Evolutionary conservation across 2,888 invertebrate genomes (phyloP).

Genomic region (Scaptodrosophila latifasciaeformis): DNA sequence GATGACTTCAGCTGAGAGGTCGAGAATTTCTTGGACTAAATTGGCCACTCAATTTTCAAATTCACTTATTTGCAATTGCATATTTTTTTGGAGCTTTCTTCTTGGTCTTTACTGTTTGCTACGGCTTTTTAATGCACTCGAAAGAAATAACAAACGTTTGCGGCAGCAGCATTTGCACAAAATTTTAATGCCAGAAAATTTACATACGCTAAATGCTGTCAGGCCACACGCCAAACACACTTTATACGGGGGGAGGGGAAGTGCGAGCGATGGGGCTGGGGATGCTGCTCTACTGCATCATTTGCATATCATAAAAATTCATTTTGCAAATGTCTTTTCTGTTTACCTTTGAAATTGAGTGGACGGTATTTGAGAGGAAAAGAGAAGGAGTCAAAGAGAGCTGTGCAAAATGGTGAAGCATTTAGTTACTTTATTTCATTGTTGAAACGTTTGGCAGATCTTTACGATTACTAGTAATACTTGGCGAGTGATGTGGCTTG

Average conservation of each 20-base stretch:
- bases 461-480: too few relatives aligned
- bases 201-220: slow-evolving; percentile 4
- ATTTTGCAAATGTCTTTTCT: slow-evolving; percentile 51
- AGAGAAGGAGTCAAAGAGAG: too few relatives aligned
- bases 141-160: neutral
- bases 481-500: too few relatives aligned
- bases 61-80: too few relatives aligned
- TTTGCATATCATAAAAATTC: slow-evolving; percentile 68
- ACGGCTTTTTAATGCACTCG: too few relatives aligned
- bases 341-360: slow-evolving; percentile 64
- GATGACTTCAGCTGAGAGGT: too few relatives aligned
- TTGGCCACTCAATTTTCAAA: neutral
- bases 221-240: neutral
- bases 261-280: neutral
- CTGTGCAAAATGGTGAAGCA: too few relatives aligned
- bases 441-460: too few relatives aligned
- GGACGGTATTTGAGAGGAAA: too few relatives aligned
- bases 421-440: too few relatives aligned
- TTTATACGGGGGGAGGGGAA: neutral
- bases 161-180: slow-evolving; percentile 1
- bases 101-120: too few relatives aligned
- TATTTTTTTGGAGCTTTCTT: too few relatives aligned
- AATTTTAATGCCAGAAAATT: slow-evolving; percentile 14
- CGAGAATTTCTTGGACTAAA: neutral
- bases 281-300: slow-evolving; percentile 14